phyloP scores from a whole-genome alignment of 2,888 invertebrate species.

The Agrochola circellaris region DNA sequence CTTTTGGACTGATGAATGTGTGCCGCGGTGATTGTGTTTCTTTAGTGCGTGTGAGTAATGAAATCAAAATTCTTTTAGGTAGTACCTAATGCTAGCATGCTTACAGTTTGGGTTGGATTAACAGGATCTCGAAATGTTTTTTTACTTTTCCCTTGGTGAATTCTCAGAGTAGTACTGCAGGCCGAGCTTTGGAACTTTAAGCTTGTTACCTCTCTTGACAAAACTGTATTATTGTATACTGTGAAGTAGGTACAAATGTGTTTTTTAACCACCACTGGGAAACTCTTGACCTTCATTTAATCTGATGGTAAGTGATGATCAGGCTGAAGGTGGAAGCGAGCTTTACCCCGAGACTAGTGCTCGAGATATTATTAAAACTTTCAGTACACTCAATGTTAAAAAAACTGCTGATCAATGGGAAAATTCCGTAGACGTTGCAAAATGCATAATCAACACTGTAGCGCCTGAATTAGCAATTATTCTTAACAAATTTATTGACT shows the following conservation, averaged over 20 bases:
- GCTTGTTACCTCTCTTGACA: neutral
- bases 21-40: conserved; percentile 29
- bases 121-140: neutral
- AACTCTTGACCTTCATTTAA: too few relatives aligned
- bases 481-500: too few relatives aligned
- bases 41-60: conserved; percentile 16
- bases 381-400: too few relatives aligned
- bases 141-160: neutral
- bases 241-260: neutral
- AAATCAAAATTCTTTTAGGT: conserved; percentile 29
- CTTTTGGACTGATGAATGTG: conserved; percentile 48
- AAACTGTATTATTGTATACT: neutral
- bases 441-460: too few relatives aligned
- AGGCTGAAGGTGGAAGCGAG: too few relatives aligned
- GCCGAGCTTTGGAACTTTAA: neutral
- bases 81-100: neutral
- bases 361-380: too few relatives aligned
- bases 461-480: too few relatives aligned
- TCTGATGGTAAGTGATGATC: too few relatives aligned
- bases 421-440: too few relatives aligned
- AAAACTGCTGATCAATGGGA: too few relatives aligned
- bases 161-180: neutral
- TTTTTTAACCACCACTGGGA: too few relatives aligned
- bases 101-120: neutral
- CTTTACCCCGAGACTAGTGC: too few relatives aligned